Evolutionary conservation across 1,140 invertebrate genomes (phyloP), one percentile per base, ranked within the genome.

Genomic region (Drosophila grimshawi): DNA sequence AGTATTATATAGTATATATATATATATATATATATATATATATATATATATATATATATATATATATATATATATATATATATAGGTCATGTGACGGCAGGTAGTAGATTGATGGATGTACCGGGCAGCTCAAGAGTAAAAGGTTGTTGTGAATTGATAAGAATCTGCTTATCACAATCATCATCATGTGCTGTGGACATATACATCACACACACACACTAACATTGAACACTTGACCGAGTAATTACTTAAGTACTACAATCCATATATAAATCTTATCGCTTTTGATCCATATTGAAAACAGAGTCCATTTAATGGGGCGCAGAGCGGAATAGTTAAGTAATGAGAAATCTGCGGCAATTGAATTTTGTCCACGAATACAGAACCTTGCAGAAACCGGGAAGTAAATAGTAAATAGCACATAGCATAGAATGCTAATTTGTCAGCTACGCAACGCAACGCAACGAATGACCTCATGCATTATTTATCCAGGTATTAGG

Each of bases 241-340:
- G 69, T 71, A 71, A 71, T 71, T 71, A 71, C 69, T 71, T 66
- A 71, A 70, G 68, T 70, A 51, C 52, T 64, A 43, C 57, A 60
- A 49, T 52, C 19, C 19, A 0, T 71, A 63, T 60, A 55, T 67
- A 72, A 68, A 73, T 49, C 64, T 55, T 68, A 73, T 73, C 70
- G 49, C 19, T 43, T 10, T 8, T 11, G 65, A 73, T 73, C 70
- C 67, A 73, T 55, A 56, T 61, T 61, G 55, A 30, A 59, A 59
- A 19, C 19, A 19, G 60, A 68, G 56, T 51, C 64, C 64, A 67
- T 46, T 33, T 33, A 68, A 67, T 39, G 30, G 11, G 56, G 8
- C 29, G 11, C 8, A 32, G 10, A 19, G 3, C n/a, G 33, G 5
- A 49, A 48, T 10, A 32, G 11, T 43, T 52, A 43, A 62, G 66